Percentiles rank a stretch among this genome's conserved stretches.
Evolutionary conservation across 1,140 invertebrate genomes (phyloP).

Genomic region (Hermetia illucens): DNA sequence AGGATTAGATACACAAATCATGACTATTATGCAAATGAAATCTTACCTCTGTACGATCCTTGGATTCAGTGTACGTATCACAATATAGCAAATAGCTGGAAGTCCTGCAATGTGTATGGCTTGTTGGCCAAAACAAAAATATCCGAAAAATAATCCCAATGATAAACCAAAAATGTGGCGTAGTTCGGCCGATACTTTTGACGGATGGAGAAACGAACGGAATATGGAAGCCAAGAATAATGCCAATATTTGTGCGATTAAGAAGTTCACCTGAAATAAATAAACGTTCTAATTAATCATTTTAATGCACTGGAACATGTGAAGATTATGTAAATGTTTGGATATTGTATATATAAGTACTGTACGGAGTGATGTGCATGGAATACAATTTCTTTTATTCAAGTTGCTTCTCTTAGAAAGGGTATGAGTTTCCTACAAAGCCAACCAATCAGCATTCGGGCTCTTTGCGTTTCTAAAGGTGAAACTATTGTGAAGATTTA

Average conservation of each 20-base stretch:
- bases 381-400: no score
- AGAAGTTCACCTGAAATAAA: constrained; percentile 63
- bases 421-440: no score
- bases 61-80: constrained; percentile 45
- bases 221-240: constrained; percentile 58
- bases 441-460: no score
- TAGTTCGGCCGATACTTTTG: constrained; percentile 43
- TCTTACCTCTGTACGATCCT: constrained; percentile 47
- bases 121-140: constrained; percentile 81
- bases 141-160: constrained; percentile 61
- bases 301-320: no score
- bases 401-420: no score
- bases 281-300: constrained; percentile 12
- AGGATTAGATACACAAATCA: constrained; percentile 5
- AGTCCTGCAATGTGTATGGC: constrained; percentile 61
- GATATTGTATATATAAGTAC: no score
- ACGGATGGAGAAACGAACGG: constrained; percentile 52
- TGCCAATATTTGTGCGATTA: constrained; percentile 64
- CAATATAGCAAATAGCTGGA: constrained; percentile 57
- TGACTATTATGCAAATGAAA: background rate
- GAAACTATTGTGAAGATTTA: no score
- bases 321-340: constrained; percentile 1
- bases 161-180: constrained; percentile 61
- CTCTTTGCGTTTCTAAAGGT: no score
- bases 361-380: no score